Base-by-base conservation (phyloP, 35 echinoderm and acorn worm species). In the Diadema setosum region DNA sequence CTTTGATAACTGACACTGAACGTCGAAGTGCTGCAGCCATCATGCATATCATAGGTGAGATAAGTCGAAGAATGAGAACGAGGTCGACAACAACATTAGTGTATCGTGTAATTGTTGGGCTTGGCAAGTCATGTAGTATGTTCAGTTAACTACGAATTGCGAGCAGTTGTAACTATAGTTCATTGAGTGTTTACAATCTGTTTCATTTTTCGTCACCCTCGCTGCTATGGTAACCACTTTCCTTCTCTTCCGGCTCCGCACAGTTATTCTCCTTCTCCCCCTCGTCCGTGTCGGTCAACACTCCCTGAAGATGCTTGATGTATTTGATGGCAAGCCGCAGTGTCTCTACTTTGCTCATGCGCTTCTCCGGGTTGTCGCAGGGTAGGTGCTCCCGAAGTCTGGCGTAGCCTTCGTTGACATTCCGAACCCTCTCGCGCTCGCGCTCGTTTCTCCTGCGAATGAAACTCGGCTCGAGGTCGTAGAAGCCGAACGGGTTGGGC, bases 311-410 rank as follows among this genome's bases (percentile, higher is more conserved):
- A 52, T 98, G 87, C 63, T 98, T 98, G 39, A 98, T 98, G 67
- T 98, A 98, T 56, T 84, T 90, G 25, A 98, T 98, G n/a, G 95
- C 95, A 36, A 84, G 44, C 39, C 95, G 57, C 37, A 98, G 64
- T 44, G 95, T 98, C 65, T 98, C 95, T 0, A 98, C 95, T 45
- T 98, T 98, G 32, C 95, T 98, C 78, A 98, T 81, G 48, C 95
- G 86, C 67, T 98, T 98, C 46, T 98, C 95, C 8, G 91, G 82
- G 74, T 98, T 98, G 17, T 98, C 95, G 64, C 81, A 52, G 29
- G 95, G 95, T 58, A 98, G 83, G 64, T 91, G 95, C 48, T 98
- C 95, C 17, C 95, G 61, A 18, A 98, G 84, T 2, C 92, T 39
- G 3, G 91, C 88, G 80, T 98, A 98, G 0, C 95, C 95, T 45